These are phyloP conservation scores for Drosophila lacertosa DNA, from an alignment of 1,140 invertebrate genomes.

Conservation along the genomic window DNA sequence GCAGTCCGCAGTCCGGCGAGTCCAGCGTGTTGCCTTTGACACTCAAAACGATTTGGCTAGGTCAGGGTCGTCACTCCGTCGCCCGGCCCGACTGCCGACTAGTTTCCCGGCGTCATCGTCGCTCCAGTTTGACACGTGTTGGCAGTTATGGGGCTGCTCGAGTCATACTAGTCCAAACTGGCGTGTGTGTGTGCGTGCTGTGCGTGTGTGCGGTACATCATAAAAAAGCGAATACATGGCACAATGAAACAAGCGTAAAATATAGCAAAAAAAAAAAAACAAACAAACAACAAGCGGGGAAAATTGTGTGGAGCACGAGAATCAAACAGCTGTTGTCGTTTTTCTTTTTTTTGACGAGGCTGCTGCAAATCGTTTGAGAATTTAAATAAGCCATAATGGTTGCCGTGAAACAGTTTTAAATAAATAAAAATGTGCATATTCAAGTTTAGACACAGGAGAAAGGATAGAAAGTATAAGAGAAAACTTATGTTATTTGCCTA, in stretches of 20 bases:
- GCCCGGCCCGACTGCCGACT: slow-evolving; percentile 22
- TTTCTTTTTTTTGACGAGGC: slow-evolving; percentile 8
- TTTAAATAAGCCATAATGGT: slow-evolving; percentile 12
- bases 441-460: no score
- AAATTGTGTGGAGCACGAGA: slow-evolving; percentile 40
- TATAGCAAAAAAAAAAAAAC: slow-evolving; percentile 10
- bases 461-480: no score
- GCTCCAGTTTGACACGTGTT: slow-evolving; percentile 72
- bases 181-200: not conserved
- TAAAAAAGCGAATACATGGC: slow-evolving; percentile 52
- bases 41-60: slow-evolving; percentile 75
- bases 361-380: slow-evolving; percentile 3
- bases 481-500: no score
- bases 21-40: slow-evolving; percentile 67
- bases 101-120: slow-evolving; percentile 47
- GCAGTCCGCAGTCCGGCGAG: slow-evolving; percentile 1
- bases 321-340: slow-evolving; percentile 35
- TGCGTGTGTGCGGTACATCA: slow-evolving; percentile 61
- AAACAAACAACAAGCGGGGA: slow-evolving; percentile 13
- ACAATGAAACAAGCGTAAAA: slow-evolving; percentile 38
- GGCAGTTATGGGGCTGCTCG: slow-evolving; percentile 71
- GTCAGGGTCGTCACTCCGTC: slow-evolving; percentile 63
- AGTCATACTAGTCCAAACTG: not conserved
- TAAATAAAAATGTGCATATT: no score
- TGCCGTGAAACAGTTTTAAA: no score